Percentiles rank a stretch among this genome's conserved stretches.
phyloP scores from a whole-genome alignment of 2,113 vertebrate species.

The Coturnix japonica region DNA sequence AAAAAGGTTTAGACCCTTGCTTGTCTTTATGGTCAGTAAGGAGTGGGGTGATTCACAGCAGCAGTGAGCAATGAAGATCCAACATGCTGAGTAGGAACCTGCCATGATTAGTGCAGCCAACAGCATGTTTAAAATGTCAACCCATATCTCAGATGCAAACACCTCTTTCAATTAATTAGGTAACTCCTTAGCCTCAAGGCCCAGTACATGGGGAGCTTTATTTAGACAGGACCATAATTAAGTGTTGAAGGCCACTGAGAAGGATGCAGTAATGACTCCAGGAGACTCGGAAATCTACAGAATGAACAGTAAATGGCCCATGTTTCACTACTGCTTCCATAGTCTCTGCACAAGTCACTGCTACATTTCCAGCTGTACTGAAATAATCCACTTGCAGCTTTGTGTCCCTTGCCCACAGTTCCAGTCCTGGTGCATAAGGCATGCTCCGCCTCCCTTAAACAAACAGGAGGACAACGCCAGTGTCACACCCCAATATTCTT shows the following conservation, averaged over 20 bases:
- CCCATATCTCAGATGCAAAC: not conserved
- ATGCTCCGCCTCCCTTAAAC: too few species aligned
- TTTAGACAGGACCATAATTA: not conserved
- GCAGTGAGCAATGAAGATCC: not conserved
- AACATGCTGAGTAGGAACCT: not conserved
- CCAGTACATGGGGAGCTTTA: not conserved
- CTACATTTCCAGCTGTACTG: not conserved
- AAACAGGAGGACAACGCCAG: not conserved
- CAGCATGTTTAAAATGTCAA: not conserved
- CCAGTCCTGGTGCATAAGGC: too few species aligned
- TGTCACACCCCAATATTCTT: not conserved
- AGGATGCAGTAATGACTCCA: not conserved
- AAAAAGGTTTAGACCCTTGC: not conserved
- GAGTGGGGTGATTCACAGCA: not conserved
- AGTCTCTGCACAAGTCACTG: not conserved
- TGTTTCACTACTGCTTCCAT: not conserved
- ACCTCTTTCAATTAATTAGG: not conserved
- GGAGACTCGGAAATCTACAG: not conserved
- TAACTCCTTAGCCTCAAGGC: not conserved
- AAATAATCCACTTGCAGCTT: not conserved
- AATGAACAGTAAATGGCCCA: not conserved
- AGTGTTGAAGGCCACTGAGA: not conserved
- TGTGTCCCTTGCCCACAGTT: not conserved
- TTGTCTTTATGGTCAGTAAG: not conserved
- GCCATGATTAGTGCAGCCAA: not conserved